Evolutionary conservation across 2,888 invertebrate genomes (phyloP).

Genomic region (Cactoblastis cactorum): DNA sequence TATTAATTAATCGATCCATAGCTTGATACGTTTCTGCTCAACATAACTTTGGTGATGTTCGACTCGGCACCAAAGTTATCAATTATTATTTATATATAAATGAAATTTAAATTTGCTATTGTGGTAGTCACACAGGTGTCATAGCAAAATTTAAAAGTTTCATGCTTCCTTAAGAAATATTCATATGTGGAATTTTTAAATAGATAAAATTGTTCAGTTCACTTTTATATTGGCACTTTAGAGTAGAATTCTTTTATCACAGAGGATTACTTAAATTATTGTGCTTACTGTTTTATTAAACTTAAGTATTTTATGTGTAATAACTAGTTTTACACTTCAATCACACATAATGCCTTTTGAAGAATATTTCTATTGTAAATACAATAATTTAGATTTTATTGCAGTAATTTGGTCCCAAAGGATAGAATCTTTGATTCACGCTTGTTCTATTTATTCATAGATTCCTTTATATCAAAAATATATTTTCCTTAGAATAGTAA

Average conservation of each 20-base stretch:
- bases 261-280: constrained; percentile 53
- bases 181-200: not conserved
- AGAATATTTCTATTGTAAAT: not conserved
- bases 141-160: no score
- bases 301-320: not conserved
- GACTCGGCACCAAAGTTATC: no score
- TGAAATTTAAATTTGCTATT: no score
- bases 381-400: not conserved
- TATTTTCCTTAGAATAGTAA: constrained; percentile 19
- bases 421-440: constrained; percentile 49
- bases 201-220: not conserved
- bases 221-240: constrained; percentile 53
- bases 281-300: constrained; percentile 44
- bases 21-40: no score
- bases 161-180: no score
- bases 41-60: no score
- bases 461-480: constrained; percentile 13
- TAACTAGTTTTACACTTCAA: not conserved
- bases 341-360: constrained; percentile 1
- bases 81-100: no score
- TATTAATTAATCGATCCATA: no score
- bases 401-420: constrained; percentile 41
- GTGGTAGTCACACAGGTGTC: no score
- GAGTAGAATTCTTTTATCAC: constrained; percentile 59
- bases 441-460: constrained; percentile 19